A percentile compares a stretch with the other conserved stretches of the same genome.
These are phyloP conservation scores for Porites divaricata DNA, from an alignment of 92 coral and sea anemone genomes.

Conservation along the genomic window DNA sequence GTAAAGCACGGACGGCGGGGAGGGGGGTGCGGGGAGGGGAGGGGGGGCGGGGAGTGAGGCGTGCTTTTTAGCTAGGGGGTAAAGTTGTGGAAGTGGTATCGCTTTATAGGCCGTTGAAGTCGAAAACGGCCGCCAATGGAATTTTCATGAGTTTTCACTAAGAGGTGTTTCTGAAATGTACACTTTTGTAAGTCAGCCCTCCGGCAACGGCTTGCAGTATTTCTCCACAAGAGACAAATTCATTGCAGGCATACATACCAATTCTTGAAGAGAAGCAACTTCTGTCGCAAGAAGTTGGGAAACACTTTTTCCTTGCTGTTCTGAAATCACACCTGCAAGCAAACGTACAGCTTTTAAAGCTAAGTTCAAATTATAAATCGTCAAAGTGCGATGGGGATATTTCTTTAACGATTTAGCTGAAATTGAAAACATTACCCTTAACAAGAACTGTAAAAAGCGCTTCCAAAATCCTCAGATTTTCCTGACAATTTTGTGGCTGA, in stretches of 20 bases:
- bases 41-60: too few relatives aligned
- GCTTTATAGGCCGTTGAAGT: too few relatives aligned
- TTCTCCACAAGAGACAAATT: too few relatives aligned
- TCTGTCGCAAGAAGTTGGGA: conserved; percentile 65
- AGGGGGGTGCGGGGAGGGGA: too few relatives aligned
- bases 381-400: neutral
- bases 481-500: conserved; percentile 83
- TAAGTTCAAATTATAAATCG: neutral
- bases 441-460: conserved; percentile 69
- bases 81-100: too few relatives aligned
- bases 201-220: too few relatives aligned
- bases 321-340: conserved; percentile 69
- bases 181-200: too few relatives aligned
- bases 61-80: too few relatives aligned
- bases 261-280: conserved; percentile 74
- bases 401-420: neutral
- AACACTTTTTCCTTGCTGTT: conserved; percentile 70
- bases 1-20: too few relatives aligned
- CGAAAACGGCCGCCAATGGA: too few relatives aligned
- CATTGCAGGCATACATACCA: conserved; percentile 47
- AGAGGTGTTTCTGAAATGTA: too few relatives aligned
- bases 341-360: neutral
- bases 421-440: conserved; percentile 49
- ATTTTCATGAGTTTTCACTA: too few relatives aligned
- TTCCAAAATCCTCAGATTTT: conserved; percentile 66